Conservation (phyloP, 2,113 vertebrate species). For the Panthera leo region DNA sequence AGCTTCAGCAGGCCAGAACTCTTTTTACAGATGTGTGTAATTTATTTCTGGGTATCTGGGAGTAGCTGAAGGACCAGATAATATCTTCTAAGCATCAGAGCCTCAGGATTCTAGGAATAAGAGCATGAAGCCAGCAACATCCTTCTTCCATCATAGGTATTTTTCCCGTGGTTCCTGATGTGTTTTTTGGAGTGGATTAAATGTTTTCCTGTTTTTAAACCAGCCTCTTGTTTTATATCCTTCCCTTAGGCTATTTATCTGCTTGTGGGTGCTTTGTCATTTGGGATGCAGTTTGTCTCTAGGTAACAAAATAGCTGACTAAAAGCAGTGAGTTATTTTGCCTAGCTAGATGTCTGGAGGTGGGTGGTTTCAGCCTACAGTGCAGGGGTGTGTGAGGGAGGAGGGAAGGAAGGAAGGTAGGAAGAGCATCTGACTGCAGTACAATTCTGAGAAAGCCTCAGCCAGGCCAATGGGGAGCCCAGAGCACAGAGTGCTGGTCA, state of each 20-base stretch:
- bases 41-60: slow-evolving; percentile 26
- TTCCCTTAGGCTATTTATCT: neutral
- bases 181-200: slow-evolving; percentile 64
- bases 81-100: neutral
- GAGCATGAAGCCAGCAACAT: neutral
- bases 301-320: neutral
- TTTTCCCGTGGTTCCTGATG: neutral
- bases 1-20: neutral
- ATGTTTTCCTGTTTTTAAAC: slow-evolving; percentile 59
- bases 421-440: neutral
- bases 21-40: neutral
- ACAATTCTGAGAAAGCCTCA: neutral
- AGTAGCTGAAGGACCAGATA: neutral
- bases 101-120: neutral
- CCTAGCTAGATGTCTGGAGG: neutral
- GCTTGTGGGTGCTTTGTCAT: neutral
- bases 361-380: neutral
- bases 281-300: neutral
- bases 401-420: neutral
- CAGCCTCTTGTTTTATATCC: slow-evolving; percentile 34
- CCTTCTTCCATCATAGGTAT: neutral
- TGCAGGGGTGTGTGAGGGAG: neutral
- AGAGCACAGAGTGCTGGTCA: neutral
- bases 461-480: neutral
- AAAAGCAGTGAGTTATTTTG: neutral